These are phyloP conservation scores for Diachasma alloeum DNA, from an alignment of 1,140 invertebrate species.

Conservation along the genomic window DNA sequence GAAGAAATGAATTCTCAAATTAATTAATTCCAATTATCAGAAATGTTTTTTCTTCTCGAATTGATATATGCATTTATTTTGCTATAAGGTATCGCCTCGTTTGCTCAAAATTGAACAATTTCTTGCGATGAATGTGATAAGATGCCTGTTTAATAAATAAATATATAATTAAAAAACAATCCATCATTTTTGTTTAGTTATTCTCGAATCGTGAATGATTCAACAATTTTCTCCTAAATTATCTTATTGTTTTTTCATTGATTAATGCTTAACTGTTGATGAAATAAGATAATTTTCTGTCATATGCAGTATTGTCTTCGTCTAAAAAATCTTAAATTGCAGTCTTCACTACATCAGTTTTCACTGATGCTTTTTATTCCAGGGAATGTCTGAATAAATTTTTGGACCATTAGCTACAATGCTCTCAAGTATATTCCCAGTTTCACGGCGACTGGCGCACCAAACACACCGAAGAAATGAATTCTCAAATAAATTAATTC, in stretches of 20 bases:
- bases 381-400: conserved; percentile 85
- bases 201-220: no score
- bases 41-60: not conserved
- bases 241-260: not conserved
- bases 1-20: conserved; percentile 52
- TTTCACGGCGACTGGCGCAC: conserved; percentile 76
- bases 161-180: not conserved
- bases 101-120: not conserved
- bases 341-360: no score
- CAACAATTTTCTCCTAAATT: no score
- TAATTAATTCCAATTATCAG: conserved; percentile 6
- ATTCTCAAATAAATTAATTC: conserved; percentile 3
- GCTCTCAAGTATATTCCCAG: conserved; percentile 88
- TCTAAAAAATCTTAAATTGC: no score
- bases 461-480: conserved; percentile 63
- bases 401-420: conserved; percentile 86
- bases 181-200: not conserved
- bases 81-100: not conserved
- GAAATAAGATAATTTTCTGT: no score
- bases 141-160: conserved; percentile 11
- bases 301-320: no score
- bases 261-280: not conserved
- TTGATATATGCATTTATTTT: conserved; percentile 15
- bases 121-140: conserved; percentile 10
- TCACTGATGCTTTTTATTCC: conserved; percentile 60